These are phyloP conservation scores for Prosopocoilus inquinatus DNA, from an alignment of 2,888 invertebrate genomes.

Conservation along the genomic window DNA sequence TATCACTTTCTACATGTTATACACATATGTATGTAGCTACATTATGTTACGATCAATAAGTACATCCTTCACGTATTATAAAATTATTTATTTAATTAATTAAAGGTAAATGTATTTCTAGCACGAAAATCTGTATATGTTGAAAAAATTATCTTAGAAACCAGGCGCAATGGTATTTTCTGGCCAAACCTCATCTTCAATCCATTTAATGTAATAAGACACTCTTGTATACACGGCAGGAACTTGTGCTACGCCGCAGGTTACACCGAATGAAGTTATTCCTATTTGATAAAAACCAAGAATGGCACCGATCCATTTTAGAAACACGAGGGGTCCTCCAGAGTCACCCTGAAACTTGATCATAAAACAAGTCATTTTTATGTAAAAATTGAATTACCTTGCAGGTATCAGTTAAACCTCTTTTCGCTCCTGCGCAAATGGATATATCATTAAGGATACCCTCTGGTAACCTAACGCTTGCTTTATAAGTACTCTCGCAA, in stretches of 20 bases:
- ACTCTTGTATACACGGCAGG: conserved; percentile 20
- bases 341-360: conserved; percentile 56
- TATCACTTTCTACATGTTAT: too few relatives aligned
- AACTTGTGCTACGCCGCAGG: conserved; percentile 15
- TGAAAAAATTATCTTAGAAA: not conserved
- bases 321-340: conserved; percentile 57
- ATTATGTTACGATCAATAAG: too few relatives aligned
- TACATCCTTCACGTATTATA: too few relatives aligned
- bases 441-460: not conserved
- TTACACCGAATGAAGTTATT: conserved; percentile 18
- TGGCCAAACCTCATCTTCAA: conserved; percentile 17
- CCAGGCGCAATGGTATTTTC: not conserved
- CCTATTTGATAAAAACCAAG: conserved; percentile 14
- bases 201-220: conserved; percentile 17
- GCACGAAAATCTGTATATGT: too few relatives aligned
- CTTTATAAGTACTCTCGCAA: not conserved
- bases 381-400: not conserved
- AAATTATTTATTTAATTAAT: not conserved
- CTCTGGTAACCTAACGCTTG: not conserved
- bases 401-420: not conserved
- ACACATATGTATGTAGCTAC: too few relatives aligned
- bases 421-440: not conserved
- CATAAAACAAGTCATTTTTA: not conserved
- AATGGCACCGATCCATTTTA: conserved; percentile 6
- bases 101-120: too few relatives aligned